These are phyloP conservation scores for Drosophila suzukii DNA, from an alignment of 1,140 invertebrate genomes.

Conservation along the genomic window DNA sequence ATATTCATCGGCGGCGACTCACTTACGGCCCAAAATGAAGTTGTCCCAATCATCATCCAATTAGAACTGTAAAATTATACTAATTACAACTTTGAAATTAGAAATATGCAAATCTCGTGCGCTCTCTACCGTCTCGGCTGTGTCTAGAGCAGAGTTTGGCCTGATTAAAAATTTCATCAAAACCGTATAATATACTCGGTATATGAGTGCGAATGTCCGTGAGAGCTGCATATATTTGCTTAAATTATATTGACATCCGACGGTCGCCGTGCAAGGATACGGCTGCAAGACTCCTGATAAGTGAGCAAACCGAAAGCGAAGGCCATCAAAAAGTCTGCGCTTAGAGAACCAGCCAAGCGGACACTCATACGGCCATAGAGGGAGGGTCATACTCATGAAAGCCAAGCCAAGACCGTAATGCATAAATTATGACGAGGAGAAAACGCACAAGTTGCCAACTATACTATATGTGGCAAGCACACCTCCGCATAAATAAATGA, in stretches of 20 bases:
- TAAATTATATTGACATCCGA: slow-evolving; percentile 79
- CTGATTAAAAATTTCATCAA: slow-evolving; percentile 74
- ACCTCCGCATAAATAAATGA: slow-evolving; percentile 10
- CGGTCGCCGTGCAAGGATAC: slow-evolving; percentile 57
- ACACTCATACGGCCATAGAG: slow-evolving; percentile 1
- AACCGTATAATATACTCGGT: slow-evolving; percentile 27
- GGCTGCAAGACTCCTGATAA: slow-evolving; percentile 72
- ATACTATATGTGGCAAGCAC: slow-evolving; percentile 10
- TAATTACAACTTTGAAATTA: slow-evolving; percentile 83
- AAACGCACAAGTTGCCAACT: slow-evolving; percentile 30
- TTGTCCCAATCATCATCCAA: slow-evolving; percentile 79
- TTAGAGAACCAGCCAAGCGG: slow-evolving; percentile 33
- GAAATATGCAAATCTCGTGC: slow-evolving; percentile 74
- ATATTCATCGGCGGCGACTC: slow-evolving; percentile 53
- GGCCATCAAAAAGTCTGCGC: slow-evolving; percentile 50
- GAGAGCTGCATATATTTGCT: slow-evolving; percentile 71
- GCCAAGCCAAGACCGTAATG: slow-evolving; percentile 55
- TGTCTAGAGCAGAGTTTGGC: slow-evolving; percentile 55
- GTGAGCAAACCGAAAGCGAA: slow-evolving; percentile 56
- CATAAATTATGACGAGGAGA: slow-evolving; percentile 69
- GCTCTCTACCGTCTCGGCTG: slow-evolving; percentile 15
- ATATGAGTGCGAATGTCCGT: slow-evolving; percentile 14
- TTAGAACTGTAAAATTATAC: slow-evolving; percentile 82
- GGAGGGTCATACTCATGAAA: slow-evolving; percentile 51
- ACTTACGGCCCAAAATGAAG: slow-evolving; percentile 68